Percentiles rank a stretch among this genome's conserved stretches.
Conservation (phyloP, 2,113 vertebrate genomes). For the Rhabdornis inornatus region DNA sequence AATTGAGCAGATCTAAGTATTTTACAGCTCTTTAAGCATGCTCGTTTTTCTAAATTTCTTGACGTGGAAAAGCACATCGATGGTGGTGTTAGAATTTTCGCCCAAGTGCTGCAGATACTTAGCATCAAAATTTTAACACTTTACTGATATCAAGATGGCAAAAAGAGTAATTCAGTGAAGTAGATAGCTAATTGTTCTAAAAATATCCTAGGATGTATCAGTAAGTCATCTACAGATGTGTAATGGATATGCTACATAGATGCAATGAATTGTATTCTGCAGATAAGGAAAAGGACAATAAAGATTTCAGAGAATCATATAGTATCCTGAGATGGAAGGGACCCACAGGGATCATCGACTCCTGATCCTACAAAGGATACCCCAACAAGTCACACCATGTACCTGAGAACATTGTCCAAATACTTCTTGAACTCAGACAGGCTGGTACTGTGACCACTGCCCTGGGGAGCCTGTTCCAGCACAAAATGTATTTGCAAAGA, state of each 20-base stretch:
- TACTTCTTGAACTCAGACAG: not conserved
- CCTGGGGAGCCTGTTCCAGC: not conserved
- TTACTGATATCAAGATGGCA: not conserved
- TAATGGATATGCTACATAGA: not conserved
- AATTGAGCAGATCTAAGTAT: not conserved
- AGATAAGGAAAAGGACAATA: not conserved
- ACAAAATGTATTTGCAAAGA: not conserved
- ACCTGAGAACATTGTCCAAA: not conserved
- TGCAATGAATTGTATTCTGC: not conserved
- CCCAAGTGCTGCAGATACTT: not conserved
- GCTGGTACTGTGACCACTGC: not conserved
- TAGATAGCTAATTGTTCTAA: not conserved
- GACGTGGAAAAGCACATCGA: not conserved
- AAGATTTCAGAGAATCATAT: not conserved
- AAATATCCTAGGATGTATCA: not conserved
- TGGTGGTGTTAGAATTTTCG: not conserved
- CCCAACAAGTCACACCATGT: not conserved
- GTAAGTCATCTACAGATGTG: not conserved
- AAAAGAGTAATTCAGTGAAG: not conserved
- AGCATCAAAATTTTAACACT: not conserved
- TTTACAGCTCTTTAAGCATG: not conserved
- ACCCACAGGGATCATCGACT: not conserved
- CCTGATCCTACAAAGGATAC: not conserved
- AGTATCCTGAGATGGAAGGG: not conserved
- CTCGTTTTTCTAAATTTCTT: not conserved